Base-by-base conservation (phyloP, 2,888 invertebrate species). In the Galerucella nymphaeae region DNA sequence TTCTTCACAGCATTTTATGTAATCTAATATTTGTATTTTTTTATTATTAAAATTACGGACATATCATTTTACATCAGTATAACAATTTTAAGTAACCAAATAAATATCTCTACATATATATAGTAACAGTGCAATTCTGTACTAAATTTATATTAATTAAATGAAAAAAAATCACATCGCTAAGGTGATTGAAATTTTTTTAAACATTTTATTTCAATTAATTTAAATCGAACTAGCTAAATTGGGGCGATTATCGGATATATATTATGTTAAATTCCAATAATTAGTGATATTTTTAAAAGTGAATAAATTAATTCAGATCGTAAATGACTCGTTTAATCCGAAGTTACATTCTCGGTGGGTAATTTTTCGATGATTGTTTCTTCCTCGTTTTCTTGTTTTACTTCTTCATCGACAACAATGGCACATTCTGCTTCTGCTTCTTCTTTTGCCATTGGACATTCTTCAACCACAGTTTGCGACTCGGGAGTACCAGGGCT, bases 71-170 rank as follows among this genome's bases (percentile, higher is more conserved):
- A 62, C 42, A 62, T 41, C 38, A 61, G 16, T 13, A 42, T 62
- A 62, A 62, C 61, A 62, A 16, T 45, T 23, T 62, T 62, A 62
- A 62, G 61, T 62, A 62, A 62, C 61, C 61, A 62, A 62, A 62
- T 62, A 62, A 62, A 62, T 62, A 42, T 62, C 42, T 62, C 61
- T 62, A 62, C 61, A 42, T 59, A 30, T 30, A 30, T 23, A 59
- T 13, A 59, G 23, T 59, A 59, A 53, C 20, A 59, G 53, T 41
- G 57, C 16, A 14, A 45, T 67, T 59, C 59, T 66, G 50, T 66
- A 57, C 61, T 16, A 62, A 41, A 41, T 62, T 38, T 59, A 14
- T 30, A 59, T 18, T 55, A 20, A 55, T 6, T 59, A 30, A 59
- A 59, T 38, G 59, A 62, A 42, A 62, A 8, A 62, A 62, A 8